These are phyloP conservation scores for Orchesella flavescens DNA, from an alignment of 2,888 invertebrate genomes.

Conservation along the genomic window DNA sequence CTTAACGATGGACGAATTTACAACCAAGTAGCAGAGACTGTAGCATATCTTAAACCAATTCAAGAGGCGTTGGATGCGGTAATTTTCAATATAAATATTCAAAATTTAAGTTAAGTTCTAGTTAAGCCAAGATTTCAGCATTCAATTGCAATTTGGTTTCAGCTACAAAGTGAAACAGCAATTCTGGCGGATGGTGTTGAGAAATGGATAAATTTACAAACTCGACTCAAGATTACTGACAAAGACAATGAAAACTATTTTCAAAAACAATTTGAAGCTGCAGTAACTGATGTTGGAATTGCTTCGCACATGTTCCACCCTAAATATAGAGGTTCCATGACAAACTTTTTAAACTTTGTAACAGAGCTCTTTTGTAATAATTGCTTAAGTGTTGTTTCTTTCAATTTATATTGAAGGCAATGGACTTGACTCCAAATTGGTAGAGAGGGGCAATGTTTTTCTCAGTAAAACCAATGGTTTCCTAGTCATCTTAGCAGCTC, in stretches of 20 bases:
- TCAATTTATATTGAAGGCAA: too few relatives aligned
- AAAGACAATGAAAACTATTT: constrained; percentile 6
- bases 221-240: background rate
- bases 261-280: constrained; percentile 25
- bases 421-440: too few relatives aligned
- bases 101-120: background rate
- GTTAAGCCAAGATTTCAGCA: background rate
- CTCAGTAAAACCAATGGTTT: too few relatives aligned
- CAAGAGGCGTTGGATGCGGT: constrained; percentile 45
- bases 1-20: constrained; percentile 18
- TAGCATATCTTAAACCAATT: constrained; percentile 40
- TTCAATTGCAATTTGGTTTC: background rate
- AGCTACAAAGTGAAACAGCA: constrained; percentile 22
- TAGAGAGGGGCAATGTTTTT: too few relatives aligned
- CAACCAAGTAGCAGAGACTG: background rate
- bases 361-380: too few relatives aligned
- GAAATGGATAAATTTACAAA: constrained; percentile 12
- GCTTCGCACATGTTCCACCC: constrained; percentile 53
- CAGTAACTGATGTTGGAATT: constrained; percentile 15
- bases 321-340: constrained; percentile 36
- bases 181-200: constrained; percentile 33
- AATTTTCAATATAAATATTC: constrained; percentile 1
- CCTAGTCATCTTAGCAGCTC: too few relatives aligned
- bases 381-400: too few relatives aligned
- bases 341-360: too few relatives aligned